Conservation (phyloP, 2,113 vertebrate genomes). For the Phycodurus eques region DNA sequence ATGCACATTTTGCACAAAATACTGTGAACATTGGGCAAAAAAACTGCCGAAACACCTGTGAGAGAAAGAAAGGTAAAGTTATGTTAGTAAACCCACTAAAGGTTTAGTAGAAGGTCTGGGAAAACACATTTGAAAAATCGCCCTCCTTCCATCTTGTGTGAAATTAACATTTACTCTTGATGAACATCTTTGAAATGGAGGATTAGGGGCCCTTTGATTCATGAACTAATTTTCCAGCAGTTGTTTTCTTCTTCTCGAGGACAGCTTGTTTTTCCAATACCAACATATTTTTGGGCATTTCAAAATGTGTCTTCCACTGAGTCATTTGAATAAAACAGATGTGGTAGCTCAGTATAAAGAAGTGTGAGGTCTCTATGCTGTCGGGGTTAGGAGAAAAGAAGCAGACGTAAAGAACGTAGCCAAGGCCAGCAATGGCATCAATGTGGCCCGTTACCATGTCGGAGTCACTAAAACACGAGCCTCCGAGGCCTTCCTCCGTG, state of each 20-base stretch:
- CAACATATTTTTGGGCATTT: constrained; percentile 12
- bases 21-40: constrained; percentile 30
- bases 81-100: constrained; percentile 42
- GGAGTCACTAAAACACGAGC: constrained; percentile 98
- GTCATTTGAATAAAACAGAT: constrained; percentile 4
- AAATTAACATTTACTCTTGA: constrained; percentile 2
- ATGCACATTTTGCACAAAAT: neutral
- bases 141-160: constrained; percentile 1
- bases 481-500: constrained; percentile 75
- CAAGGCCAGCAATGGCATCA: constrained; percentile 41
- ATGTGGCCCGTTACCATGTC: constrained; percentile 90
- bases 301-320: constrained; percentile 27
- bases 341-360: constrained; percentile 39
- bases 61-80: constrained; percentile 25
- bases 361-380: constrained; percentile 65
- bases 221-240: neutral
- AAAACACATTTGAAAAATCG: constrained; percentile 52
- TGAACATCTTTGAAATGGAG: neutral
- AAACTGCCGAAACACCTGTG: constrained; percentile 21
- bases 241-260: neutral
- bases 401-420: constrained; percentile 47
- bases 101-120: constrained; percentile 26
- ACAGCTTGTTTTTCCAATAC: neutral
- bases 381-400: constrained; percentile 77
- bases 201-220: neutral